Percentiles rank a stretch among this genome's conserved stretches.
These are phyloP conservation scores for Lathamus discolor DNA, from an alignment of 2,113 vertebrate species.

Conservation along the genomic window DNA sequence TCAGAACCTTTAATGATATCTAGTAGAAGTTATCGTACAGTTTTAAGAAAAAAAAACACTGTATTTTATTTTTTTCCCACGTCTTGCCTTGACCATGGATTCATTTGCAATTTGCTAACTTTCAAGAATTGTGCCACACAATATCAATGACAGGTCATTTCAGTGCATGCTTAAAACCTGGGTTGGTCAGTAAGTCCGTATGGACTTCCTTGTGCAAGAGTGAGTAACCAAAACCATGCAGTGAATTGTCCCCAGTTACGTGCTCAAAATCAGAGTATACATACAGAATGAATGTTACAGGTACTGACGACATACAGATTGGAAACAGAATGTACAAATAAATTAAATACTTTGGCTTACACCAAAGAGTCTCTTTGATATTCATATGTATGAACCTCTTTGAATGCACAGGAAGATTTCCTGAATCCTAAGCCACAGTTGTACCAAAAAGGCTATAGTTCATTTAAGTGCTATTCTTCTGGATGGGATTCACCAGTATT, in stretches of 20 bases:
- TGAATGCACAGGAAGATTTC: not conserved
- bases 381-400: not conserved
- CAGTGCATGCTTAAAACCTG: not conserved
- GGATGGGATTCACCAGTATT: not conserved
- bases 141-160: not conserved
- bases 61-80: not conserved
- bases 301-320: not conserved
- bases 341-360: not conserved
- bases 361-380: not conserved
- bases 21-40: not conserved
- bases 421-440: not conserved
- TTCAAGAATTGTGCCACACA: not conserved
- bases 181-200: not conserved
- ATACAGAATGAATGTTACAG: not conserved
- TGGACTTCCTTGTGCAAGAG: not conserved
- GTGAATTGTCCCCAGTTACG: not conserved
- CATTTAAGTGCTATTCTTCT: not conserved
- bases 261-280: rapidly evolving
- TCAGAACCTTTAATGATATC: not conserved
- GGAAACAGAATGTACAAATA: not conserved
- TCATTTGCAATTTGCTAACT: not conserved
- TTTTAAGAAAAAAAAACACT: not conserved
- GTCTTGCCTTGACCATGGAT: not conserved
- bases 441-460: not conserved
- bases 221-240: not conserved